Evolutionary conservation across 2,113 vertebrate genomes (phyloP), one percentile per base, ranked within the genome.

Genomic region (Podarcis cretensis): DNA sequence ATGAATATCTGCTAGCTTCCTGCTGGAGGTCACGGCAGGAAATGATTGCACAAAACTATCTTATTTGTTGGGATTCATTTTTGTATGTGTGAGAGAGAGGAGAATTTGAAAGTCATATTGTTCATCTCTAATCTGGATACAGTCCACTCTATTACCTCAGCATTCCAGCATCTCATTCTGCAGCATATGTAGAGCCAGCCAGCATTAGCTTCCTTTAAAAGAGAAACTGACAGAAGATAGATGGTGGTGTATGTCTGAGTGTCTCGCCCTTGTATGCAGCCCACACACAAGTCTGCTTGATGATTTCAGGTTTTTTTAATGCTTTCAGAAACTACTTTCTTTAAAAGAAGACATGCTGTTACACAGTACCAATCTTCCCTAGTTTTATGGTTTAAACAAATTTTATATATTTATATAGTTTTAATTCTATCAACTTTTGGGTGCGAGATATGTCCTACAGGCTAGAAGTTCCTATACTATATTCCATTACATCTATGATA

Each of bases 261-360:
- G 7, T 71, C 1, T 75, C 81, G 81, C 68, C 32, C 6, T 83
- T 27, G 83, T 85, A 6, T 16, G 90, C 71, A 80, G 59, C 2
- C 68, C 0, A 1, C 2, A 57, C 0, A 69, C 0, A 48, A 57
- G 1, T 40, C n/a, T 63, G 13, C 35, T 32, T 73, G 9, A 18
- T 43, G 12, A 6, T 86, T 91, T 82, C 85, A 16, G 1, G 88
- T 69, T 54, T 54, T 48, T 54, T 54, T 10, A 16, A 54, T 35
- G 83, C 27, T 65, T 63, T 21, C 81, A 35, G 25, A 86, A 71
- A 78, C 0, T 35, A 30, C 81, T n/a, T 73, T 92, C 30, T 65
- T 87, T 21, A 20, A n/a, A 87, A 13, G 25, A 77, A 1, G 66
- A 48, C 40, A 14, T 86, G 75, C 88, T 74, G n/a, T 32, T 71